These are phyloP conservation scores for Burhinus oedicnemus DNA, from an alignment of 2,113 vertebrate species.

Conservation along the genomic window DNA sequence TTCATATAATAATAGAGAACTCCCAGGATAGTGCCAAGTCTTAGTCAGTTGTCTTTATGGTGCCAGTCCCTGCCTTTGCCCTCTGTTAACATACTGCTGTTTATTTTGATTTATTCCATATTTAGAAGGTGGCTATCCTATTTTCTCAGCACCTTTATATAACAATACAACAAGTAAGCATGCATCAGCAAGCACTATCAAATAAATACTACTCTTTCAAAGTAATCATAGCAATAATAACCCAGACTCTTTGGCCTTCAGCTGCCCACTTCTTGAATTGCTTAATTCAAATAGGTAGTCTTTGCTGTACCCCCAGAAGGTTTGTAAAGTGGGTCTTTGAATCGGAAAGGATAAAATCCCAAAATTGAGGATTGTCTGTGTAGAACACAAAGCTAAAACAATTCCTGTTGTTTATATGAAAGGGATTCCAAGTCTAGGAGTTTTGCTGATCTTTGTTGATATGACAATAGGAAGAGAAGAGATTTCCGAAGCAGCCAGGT, in stretches of 20 bases:
- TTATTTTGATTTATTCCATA: not conserved
- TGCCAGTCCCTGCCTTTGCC: not conserved
- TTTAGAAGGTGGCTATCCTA: not conserved
- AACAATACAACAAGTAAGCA: not conserved
- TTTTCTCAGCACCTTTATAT: not conserved
- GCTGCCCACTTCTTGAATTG: not conserved
- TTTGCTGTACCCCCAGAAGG: not conserved
- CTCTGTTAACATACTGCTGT: not conserved
- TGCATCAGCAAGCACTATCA: not conserved
- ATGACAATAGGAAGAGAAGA: not conserved
- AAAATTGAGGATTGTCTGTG: not conserved
- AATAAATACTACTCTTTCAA: not conserved
- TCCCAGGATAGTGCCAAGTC: not conserved
- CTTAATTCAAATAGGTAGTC: not conserved
- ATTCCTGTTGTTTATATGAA: conserved; percentile 5
- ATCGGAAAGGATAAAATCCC: conserved; percentile 33
- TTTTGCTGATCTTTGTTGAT: conserved; percentile 31
- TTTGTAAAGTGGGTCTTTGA: conserved; percentile 23
- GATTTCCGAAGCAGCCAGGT: not conserved
- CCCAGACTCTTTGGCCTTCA: not conserved
- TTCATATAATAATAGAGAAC: not conserved
- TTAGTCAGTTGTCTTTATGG: not conserved
- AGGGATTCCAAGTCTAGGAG: conserved; percentile 11
- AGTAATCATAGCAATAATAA: not conserved
- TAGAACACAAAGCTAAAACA: not conserved